These are phyloP conservation scores for Urosaurus nigricauda DNA, from an alignment of 2,797 vertebrate genomes.

Conservation along the genomic window DNA sequence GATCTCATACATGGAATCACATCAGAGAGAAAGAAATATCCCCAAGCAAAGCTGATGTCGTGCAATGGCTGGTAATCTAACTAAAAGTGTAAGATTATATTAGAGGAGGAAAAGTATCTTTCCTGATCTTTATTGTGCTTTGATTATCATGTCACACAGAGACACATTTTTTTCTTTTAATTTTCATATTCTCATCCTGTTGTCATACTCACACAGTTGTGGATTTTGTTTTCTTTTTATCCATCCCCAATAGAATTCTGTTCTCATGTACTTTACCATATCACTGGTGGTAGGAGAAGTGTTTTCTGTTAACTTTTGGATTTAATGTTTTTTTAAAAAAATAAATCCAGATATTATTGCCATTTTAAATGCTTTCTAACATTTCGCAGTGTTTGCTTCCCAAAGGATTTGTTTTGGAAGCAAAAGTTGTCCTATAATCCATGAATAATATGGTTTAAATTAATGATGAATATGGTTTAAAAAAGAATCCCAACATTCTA, in stretches of 20 bases:
- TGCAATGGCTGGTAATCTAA: conserved; percentile 23
- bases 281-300: background rate
- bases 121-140: conserved; percentile 1
- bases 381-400: background rate
- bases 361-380: background rate
- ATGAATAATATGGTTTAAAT: background rate
- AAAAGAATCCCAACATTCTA: too few species aligned
- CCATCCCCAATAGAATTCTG: background rate
- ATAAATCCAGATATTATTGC: background rate
- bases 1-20: conserved; percentile 57
- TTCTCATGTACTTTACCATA: background rate
- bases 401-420: background rate
- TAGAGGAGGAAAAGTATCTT: background rate
- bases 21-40: conserved; percentile 55
- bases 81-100: conserved; percentile 30
- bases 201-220: background rate
- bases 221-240: rapidly evolving
- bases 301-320: background rate
- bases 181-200: background rate
- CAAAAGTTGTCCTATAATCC: background rate
- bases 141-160: conserved; percentile 16
- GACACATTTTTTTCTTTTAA: conserved; percentile 19
- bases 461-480: too few species aligned
- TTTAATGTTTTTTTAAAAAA: background rate
- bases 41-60: conserved; percentile 30